Base-by-base conservation (phyloP, 2,888 invertebrate species). In the Schizaphis graminum region DNA sequence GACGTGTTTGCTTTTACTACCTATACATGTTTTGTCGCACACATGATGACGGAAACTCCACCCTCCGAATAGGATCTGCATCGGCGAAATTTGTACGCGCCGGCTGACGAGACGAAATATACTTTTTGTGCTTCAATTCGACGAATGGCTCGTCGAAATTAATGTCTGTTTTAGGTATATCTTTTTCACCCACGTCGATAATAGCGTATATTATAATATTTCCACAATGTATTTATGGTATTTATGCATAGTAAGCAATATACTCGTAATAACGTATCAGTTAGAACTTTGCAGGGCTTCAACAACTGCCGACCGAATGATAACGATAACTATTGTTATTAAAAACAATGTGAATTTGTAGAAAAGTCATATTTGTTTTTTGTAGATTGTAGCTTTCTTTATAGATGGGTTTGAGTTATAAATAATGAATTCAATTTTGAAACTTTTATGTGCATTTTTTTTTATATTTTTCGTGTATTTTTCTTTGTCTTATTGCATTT, bases 1-100 rank as follows among this genome's bases (percentile, higher is more conserved):
- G 35, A 35, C 77, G 87, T 47, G 87, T 91, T 91, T 91, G 91
- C 86, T 91, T 86, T 89, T 91, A 86, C 47, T 3, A 53, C 77
- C 47, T 8, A 41, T 91, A 91, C 47, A 67, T 85, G 56, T 77
- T 77, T 77, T 41, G 91, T 91, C 91, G 24, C 85, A 91, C 85
- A 91, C 44, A 85, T n/a, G 91, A 85, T 56, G 56, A 56, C 28
- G 56, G 56, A 77, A 91, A 77, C 49, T 35, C 77, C 26, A 49
- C 26, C 67, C 49, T 84, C 35, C 35, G n/a, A 77, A 67, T n/a
- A 16, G n/a, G 67, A n/a, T n/a, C n/a, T n/a, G 28, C 61, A 28
- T 4, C 61, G 28, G 61, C 28, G 67, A 61, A 67, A 67, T 67
- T n/a, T 11, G 67, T 57, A 28, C 10, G 28, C 28, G n/a, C 13